These are phyloP conservation scores for Drosophila engyochracea DNA, from an alignment of 2,888 invertebrate species.

Conservation along the genomic window DNA sequence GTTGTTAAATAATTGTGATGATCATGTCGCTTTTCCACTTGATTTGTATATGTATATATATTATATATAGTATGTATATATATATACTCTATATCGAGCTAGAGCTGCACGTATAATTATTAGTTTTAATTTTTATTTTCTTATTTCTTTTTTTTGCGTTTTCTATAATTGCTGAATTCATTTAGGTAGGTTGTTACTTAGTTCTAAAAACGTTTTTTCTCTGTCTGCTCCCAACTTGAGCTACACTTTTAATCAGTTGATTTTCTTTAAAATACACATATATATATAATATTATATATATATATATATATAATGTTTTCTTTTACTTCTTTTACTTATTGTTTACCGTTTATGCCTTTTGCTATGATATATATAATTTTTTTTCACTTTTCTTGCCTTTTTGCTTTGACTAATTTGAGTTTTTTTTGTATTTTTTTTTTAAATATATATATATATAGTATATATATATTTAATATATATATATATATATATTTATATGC, in stretches of 20 bases:
- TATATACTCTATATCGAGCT: constrained; percentile 31
- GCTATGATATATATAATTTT: constrained; percentile 55
- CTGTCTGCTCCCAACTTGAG: constrained; percentile 52
- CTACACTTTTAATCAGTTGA: constrained; percentile 73
- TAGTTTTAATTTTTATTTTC: constrained; percentile 15
- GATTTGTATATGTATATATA: constrained; percentile 23
- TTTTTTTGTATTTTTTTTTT: constrained; percentile 18
- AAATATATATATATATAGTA: constrained; percentile 25
- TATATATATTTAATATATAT: constrained; percentile 38
- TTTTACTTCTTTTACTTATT: constrained; percentile 41
- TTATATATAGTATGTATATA: constrained; percentile 16
- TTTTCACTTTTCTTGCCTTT: constrained; percentile 35
- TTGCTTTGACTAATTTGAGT: constrained; percentile 63
- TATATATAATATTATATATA: constrained; percentile 55
- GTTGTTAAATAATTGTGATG: constrained; percentile 60
- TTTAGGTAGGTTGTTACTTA: constrained; percentile 81
- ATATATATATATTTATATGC: constrained; percentile 32
- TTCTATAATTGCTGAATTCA: constrained; percentile 35
- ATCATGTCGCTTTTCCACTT: constrained; percentile 48
- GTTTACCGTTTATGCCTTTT: constrained; percentile 67
- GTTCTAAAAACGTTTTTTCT: constrained; percentile 66
- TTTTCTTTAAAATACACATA: constrained; percentile 68
- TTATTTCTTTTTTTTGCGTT: background rate
- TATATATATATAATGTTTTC: constrained; percentile 38
- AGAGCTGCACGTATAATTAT: constrained; percentile 46